A percentile compares a stretch with the other conserved stretches of the same genome.
phyloP scores from a whole-genome alignment of 2,888 invertebrate genomes.

The Pachydiplax longipennis region DNA sequence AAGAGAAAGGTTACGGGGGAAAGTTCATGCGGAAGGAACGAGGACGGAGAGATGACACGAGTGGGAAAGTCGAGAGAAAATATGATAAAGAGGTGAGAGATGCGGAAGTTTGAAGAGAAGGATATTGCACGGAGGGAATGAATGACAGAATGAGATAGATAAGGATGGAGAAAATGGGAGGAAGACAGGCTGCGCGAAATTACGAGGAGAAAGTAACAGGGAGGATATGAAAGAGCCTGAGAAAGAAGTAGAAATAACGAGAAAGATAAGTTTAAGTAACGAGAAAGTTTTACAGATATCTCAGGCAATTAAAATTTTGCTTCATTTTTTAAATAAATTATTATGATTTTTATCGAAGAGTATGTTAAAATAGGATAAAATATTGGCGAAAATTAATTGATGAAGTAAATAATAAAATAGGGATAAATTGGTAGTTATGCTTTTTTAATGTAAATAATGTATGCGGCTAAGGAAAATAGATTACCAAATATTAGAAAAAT shows the following conservation, averaged over 20 bases:
- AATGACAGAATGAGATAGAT: neutral
- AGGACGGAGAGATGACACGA: neutral
- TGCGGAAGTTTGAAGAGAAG: too few species aligned
- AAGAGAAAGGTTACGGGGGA: neutral
- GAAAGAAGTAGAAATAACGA: constrained; percentile 2
- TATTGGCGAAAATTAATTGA: too few species aligned
- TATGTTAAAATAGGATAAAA: too few species aligned
- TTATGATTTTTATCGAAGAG: too few species aligned
- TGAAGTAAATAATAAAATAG: too few species aligned
- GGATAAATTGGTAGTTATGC: too few species aligned
- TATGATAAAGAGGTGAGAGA: neutral
- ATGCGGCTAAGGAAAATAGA: too few species aligned
- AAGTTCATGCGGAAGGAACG: neutral
- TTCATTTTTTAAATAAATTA: too few species aligned
- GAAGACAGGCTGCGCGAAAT: neutral
- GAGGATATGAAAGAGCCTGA: constrained; percentile 22
- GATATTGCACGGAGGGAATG: neutral
- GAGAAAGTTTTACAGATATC: neutral
- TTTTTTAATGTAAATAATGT: too few species aligned
- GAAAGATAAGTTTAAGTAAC: neutral
- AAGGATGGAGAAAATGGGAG: neutral
- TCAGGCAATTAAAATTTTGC: too few species aligned
- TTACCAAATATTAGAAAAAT: too few species aligned
- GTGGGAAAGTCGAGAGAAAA: neutral
- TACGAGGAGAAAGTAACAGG: constrained; percentile 35